Conservation (phyloP, 2,113 vertebrate genomes). For the Myrmophylax atrothorax region DNA sequence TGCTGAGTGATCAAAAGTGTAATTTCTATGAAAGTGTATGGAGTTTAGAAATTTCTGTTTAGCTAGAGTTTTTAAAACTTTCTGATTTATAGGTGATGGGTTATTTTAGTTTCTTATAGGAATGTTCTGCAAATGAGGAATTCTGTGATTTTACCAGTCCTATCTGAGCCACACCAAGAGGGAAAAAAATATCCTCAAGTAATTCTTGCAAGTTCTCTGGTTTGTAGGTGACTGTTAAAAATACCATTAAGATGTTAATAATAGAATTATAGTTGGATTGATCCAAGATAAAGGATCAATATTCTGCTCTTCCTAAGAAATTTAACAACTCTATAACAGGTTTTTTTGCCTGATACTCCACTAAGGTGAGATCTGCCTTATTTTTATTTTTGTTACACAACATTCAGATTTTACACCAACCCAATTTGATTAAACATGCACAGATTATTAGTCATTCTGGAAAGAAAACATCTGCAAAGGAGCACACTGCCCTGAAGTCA, state of each 20-base stretch:
- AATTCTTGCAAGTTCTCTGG: conserved; percentile 38
- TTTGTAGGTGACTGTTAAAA: conserved; percentile 34
- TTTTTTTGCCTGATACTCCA: neutral
- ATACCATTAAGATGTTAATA: conserved; percentile 40
- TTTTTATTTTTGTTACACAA: neutral
- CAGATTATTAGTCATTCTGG: conserved; percentile 28
- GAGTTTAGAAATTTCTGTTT: neutral
- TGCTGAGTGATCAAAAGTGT: neutral
- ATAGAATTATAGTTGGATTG: neutral
- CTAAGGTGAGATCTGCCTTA: neutral
- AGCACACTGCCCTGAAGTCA: conserved; percentile 22
- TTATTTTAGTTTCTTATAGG: neutral
- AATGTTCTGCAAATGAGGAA: neutral
- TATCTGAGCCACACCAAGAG: neutral
- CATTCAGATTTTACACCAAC: neutral
- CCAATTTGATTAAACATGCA: conserved; percentile 22
- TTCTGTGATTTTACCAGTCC: neutral
- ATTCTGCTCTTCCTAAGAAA: neutral
- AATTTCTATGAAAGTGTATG: neutral
- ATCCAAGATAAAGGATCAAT: neutral
- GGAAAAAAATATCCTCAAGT: neutral
- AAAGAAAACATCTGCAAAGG: conserved; percentile 41
- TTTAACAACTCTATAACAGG: neutral
- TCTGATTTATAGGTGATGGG: neutral
- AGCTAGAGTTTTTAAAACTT: neutral